phyloP scores from a whole-genome alignment of 2,888 invertebrate genomes.

The Euphydryas editha region DNA sequence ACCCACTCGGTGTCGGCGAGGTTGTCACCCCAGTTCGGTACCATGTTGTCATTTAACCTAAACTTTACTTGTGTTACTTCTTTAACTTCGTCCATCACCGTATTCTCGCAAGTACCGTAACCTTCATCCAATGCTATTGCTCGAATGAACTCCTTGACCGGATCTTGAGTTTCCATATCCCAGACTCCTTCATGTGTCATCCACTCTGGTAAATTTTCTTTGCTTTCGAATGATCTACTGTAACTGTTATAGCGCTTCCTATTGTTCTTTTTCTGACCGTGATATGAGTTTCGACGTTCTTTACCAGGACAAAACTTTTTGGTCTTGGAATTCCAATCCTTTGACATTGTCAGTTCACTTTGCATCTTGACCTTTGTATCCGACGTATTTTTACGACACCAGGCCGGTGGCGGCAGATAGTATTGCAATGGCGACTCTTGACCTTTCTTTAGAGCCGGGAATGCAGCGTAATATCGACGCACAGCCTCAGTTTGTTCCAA shows the following conservation, averaged over 20 bases:
- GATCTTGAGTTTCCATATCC: constrained; percentile 79
- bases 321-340: constrained; percentile 69
- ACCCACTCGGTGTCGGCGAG: constrained; percentile 67
- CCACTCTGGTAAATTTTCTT: constrained; percentile 81
- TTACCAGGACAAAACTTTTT: constrained; percentile 68
- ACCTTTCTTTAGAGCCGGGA: constrained; percentile 86
- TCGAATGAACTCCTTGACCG: constrained; percentile 76
- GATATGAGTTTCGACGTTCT: constrained; percentile 74
- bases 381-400: constrained; percentile 66
- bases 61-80: constrained; percentile 56
- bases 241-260: constrained; percentile 72
- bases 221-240: constrained; percentile 73
- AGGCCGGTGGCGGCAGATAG: constrained; percentile 75
- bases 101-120: constrained; percentile 80
- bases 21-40: constrained; percentile 70
- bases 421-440: constrained; percentile 73
- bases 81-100: constrained; percentile 69
- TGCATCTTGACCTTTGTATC: constrained; percentile 72
- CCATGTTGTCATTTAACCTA: constrained; percentile 58
- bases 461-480: constrained; percentile 90
- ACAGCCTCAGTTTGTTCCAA: constrained; percentile 86
- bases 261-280: constrained; percentile 67
- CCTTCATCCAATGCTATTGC: constrained; percentile 79
- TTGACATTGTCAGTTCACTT: constrained; percentile 64
- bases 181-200: constrained; percentile 79